A percentile compares a stretch with the other conserved stretches of the same genome.
Conservation (phyloP, 1,140 invertebrate species). For the Drosophila pectinifera region DNA sequence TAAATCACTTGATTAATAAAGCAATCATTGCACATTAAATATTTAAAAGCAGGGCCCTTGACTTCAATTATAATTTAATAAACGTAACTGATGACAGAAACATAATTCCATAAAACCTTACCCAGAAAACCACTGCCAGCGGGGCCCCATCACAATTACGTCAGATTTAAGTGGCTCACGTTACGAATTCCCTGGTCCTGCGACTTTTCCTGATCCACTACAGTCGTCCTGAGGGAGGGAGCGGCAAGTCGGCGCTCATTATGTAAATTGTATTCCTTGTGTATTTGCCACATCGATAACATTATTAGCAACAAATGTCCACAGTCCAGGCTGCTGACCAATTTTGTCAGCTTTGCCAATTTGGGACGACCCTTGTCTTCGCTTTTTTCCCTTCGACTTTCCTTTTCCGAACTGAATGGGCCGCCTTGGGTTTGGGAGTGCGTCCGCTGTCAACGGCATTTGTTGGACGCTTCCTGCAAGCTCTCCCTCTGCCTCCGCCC, state of each 20-base stretch:
- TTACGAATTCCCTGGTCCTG: background rate
- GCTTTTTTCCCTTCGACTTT: slow-evolving; percentile 25
- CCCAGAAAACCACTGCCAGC: background rate
- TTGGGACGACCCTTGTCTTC: slow-evolving; percentile 68
- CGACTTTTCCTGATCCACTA: slow-evolving; percentile 32
- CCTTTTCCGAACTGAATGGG: slow-evolving; percentile 45
- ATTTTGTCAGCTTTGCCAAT: slow-evolving; percentile 71
- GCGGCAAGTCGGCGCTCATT: slow-evolving; percentile 24
- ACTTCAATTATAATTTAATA: background rate
- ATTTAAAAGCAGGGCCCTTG: background rate
- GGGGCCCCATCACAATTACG: background rate
- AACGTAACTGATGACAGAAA: background rate
- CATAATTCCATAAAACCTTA: background rate
- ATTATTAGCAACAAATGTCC: slow-evolving; percentile 79
- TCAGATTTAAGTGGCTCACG: slow-evolving; percentile 16
- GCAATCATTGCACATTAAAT: background rate
- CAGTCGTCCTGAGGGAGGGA: background rate
- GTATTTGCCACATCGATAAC: slow-evolving; percentile 73
- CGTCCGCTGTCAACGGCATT: slow-evolving; percentile 79
- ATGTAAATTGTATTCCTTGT: slow-evolving; percentile 52
- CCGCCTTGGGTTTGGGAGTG: slow-evolving; percentile 48
- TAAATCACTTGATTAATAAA: too few relatives aligned
- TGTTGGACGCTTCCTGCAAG: slow-evolving; percentile 65
- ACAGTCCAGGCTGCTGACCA: slow-evolving; percentile 44
- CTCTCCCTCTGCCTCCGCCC: slow-evolving; percentile 19